Conservation (phyloP, 2,797 vertebrate genomes). For the Anabas testudineus region DNA sequence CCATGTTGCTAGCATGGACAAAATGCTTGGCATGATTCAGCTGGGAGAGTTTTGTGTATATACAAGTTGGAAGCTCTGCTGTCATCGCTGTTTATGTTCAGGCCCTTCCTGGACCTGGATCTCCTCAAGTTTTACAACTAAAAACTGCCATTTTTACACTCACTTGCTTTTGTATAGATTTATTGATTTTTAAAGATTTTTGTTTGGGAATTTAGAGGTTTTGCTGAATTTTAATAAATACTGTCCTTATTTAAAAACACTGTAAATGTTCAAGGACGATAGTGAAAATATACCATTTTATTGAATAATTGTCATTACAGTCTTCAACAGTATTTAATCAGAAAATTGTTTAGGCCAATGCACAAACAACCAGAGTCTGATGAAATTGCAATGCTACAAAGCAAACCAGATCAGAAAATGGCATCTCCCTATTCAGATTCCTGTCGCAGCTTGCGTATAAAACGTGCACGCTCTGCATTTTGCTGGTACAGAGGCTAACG, state of each 20-base stretch:
- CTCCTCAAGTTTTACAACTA: no score
- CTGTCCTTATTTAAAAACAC: no score
- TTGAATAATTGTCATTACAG: background rate
- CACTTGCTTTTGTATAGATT: no score
- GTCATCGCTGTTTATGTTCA: no score
- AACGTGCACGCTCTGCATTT: slow-evolving; percentile 19
- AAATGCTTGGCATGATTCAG: background rate
- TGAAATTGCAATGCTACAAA: slow-evolving; percentile 45
- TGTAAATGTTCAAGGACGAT: no score
- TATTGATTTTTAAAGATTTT: no score
- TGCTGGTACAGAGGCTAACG: slow-evolving; percentile 64
- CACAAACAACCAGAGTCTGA: slow-evolving; percentile 23
- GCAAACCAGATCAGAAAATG: slow-evolving; percentile 76
- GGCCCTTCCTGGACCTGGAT: no score
- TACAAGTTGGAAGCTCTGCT: no score
- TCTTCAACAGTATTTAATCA: slow-evolving; percentile 13
- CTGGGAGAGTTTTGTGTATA: background rate
- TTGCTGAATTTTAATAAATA: no score
- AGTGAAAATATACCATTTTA: background rate
- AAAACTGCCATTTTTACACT: no score
- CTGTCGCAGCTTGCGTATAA: slow-evolving; percentile 47
- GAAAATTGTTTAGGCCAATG: slow-evolving; percentile 10
- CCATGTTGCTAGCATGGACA: background rate
- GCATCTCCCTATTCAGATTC: slow-evolving; percentile 80
- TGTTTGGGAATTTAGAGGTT: no score